These are phyloP conservation scores for Phyllotreta striolata DNA, from an alignment of 2,888 invertebrate species.

Conservation along the genomic window DNA sequence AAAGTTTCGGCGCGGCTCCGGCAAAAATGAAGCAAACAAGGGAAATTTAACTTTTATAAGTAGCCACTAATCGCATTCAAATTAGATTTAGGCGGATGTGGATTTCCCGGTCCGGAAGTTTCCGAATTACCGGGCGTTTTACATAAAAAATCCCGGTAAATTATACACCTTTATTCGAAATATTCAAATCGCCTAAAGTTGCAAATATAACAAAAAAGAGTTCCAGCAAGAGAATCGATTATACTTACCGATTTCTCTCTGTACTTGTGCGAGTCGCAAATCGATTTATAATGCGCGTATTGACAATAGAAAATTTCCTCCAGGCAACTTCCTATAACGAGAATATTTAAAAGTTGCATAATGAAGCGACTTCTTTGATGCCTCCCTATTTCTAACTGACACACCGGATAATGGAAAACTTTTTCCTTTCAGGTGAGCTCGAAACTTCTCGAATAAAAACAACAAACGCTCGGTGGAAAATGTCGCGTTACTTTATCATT, in stretches of 20 bases:
- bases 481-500: not conserved
- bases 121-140: too few relatives aligned
- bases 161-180: too few relatives aligned
- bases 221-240: too few relatives aligned
- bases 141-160: too few relatives aligned
- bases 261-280: too few relatives aligned
- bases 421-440: constrained; percentile 8
- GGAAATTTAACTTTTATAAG: constrained; percentile 30
- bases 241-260: too few relatives aligned
- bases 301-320: not conserved
- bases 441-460: constrained; percentile 5
- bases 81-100: constrained; percentile 26
- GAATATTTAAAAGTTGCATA: constrained; percentile 5
- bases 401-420: not conserved
- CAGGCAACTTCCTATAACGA: not conserved
- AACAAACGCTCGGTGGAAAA: not conserved
- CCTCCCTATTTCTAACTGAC: not conserved
- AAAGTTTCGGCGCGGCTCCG: constrained; percentile 26
- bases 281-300: too few relatives aligned
- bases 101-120: constrained; percentile 5
- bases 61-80: constrained; percentile 29
- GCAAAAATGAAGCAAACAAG: constrained; percentile 24
- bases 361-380: constrained; percentile 6
- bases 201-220: too few relatives aligned
- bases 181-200: too few relatives aligned